Conservation (phyloP, 2,797 vertebrate species). For the Antrozous pallidus region DNA sequence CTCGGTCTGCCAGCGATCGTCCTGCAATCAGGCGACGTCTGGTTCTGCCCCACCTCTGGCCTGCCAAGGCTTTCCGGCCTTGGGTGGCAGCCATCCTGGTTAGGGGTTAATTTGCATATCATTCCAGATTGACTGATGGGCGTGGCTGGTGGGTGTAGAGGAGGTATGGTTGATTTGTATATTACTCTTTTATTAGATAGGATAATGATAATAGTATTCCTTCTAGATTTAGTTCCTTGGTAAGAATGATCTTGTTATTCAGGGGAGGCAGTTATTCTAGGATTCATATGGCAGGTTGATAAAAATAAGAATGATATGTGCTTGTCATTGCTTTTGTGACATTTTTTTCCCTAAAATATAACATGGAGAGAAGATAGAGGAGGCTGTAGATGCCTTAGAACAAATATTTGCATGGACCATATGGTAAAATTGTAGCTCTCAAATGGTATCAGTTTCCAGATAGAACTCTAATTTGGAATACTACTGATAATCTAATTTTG, state of each 20-base stretch:
- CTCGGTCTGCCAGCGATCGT: too few species aligned
- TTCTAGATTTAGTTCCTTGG: constrained; percentile 55
- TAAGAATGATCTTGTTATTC: constrained; percentile 56
- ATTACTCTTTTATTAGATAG: too few species aligned
- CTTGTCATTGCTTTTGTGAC: constrained; percentile 59
- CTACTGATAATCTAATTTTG: constrained; percentile 52
- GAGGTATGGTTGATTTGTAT: too few species aligned
- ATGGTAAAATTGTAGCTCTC: constrained; percentile 54
- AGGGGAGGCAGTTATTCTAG: constrained; percentile 52
- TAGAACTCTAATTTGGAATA: constrained; percentile 58
- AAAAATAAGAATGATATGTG: constrained; percentile 65
- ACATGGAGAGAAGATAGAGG: constrained; percentile 44
- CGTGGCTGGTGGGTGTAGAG: too few species aligned
- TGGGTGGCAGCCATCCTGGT: too few species aligned
- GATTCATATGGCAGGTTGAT: constrained; percentile 69
- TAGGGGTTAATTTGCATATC: too few species aligned
- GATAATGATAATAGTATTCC: constrained; percentile 43
- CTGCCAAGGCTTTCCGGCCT: too few species aligned
- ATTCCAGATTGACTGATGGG: too few species aligned
- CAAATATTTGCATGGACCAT: constrained; percentile 55
- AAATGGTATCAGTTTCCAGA: constrained; percentile 59
- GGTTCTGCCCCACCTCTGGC: too few species aligned
- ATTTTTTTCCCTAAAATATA: constrained; percentile 60
- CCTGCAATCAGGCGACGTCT: too few species aligned
- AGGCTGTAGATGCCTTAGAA: constrained; percentile 56